phyloP scores from a whole-genome alignment of 2,113 vertebrate species.

The Sarotherodon lohbergeri region DNA sequence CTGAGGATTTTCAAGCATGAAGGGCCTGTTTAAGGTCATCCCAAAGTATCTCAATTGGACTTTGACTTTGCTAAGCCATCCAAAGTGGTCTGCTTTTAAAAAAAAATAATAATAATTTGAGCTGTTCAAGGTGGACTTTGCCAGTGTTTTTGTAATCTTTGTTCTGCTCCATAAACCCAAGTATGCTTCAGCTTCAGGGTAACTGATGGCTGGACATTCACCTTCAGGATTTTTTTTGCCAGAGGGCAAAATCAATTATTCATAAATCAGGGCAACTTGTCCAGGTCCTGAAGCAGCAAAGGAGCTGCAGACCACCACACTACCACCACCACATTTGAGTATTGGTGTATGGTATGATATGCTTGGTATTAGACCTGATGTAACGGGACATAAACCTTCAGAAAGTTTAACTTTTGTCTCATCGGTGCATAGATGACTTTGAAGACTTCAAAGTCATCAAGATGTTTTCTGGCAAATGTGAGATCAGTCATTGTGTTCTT shows the following conservation, averaged over 20 bases:
- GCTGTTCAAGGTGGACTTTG: background rate
- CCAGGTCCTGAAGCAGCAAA: rapidly evolving
- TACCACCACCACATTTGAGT: background rate
- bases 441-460: rapidly evolving
- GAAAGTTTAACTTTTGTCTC: background rate
- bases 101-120: background rate
- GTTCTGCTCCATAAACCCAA: background rate
- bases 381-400: rapidly evolving
- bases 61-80: background rate
- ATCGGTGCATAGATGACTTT: background rate
- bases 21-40: background rate
- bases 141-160: background rate
- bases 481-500: background rate
- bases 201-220: background rate
- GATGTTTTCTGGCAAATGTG: background rate
- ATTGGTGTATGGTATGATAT: background rate
- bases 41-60: background rate
- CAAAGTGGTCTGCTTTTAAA: background rate
- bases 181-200: background rate
- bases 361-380: background rate
- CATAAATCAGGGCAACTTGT: background rate
- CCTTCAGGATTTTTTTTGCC: background rate
- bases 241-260: background rate
- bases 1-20: background rate
- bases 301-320: background rate